Base-by-base conservation (phyloP, 2,888 invertebrate species). In the Apamea sordens region DNA sequence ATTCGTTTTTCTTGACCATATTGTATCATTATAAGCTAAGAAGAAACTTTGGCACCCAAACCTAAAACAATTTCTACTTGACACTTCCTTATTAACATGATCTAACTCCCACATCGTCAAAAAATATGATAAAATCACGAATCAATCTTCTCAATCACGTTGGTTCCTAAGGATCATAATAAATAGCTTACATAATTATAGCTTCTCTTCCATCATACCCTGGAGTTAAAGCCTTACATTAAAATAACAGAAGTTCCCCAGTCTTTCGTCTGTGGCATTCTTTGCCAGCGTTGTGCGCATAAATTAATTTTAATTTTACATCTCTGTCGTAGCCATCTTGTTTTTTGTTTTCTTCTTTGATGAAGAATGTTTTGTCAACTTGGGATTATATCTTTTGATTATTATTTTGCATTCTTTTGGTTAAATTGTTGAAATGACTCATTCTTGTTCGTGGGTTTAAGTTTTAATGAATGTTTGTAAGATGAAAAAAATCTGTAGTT, bases 221-320 rank as follows among this genome's bases (percentile, higher is more conserved):
- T 84, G 83, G 65, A 80, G n/a, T 5, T 24, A 15, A 0, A 63
- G n/a, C 82, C 47, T 83, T 70, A 89, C 69, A 80, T 89, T 85
- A 90, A 90, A 91, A 92, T 90, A 92, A 91, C 92, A 86, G 86
- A 90, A 92, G 85, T 91, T 88, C 81, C 77, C 77, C 92, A 90
- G 93, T 94, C 94, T 95, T 95, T 94, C 92, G 93, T 92, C 92
- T 91, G 90, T 89, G 88, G 91, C 92, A 95, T 95, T 94, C 94
- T 94, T 94, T 82, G 83, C 79, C 67, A 76, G 86, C 91, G 92
- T 92, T 92, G 92, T 88, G 86, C 89, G 92, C 89, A 92, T 92
- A 92, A 94, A 93, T 94, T 94, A 94, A 94, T 94, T 94, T 93
- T 84, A 90, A 90, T 89, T 90, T 91, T 91, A 89, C 87, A 82